Conservation (phyloP, 1,140 invertebrate genomes). For the Nebria ingens region DNA sequence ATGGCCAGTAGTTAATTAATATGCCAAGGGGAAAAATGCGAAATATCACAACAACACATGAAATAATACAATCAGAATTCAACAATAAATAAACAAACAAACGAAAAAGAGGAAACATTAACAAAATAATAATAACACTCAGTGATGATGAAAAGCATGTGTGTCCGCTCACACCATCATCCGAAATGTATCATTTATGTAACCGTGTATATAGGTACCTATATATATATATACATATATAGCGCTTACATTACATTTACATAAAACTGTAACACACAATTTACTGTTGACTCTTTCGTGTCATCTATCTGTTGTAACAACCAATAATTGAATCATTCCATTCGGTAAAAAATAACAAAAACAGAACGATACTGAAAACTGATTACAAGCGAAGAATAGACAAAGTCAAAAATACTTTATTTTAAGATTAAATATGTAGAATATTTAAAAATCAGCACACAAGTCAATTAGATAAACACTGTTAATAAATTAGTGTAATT, state of each 20-base stretch:
- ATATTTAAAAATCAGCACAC: too few species aligned
- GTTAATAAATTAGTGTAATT: too few species aligned
- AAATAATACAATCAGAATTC: slow-evolving; percentile 6
- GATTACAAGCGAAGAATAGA: too few species aligned
- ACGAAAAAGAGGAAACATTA: not conserved
- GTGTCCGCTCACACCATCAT: too few species aligned
- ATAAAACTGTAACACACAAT: slow-evolving; percentile 6
- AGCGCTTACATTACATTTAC: slow-evolving; percentile 1
- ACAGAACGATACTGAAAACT: not conserved
- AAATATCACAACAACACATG: not conserved
- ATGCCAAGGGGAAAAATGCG: too few species aligned
- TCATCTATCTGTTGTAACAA: slow-evolving; percentile 3
- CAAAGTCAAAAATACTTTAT: not conserved
- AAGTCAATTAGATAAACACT: too few species aligned
- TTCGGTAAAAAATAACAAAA: slow-evolving; percentile 6
- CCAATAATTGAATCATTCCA: slow-evolving; percentile 4
- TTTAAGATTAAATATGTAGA: too few species aligned
- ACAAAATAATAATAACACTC: not conserved
- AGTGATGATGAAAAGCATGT: too few species aligned
- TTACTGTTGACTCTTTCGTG: slow-evolving; percentile 2
- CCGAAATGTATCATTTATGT: too few species aligned
- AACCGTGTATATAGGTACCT: not conserved
- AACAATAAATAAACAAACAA: slow-evolving; percentile 1
- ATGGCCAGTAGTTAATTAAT: too few species aligned
- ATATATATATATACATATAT: not conserved